These are phyloP conservation scores for Caradrina kadenii DNA, from an alignment of 2,888 invertebrate genomes.

Conservation along the genomic window DNA sequence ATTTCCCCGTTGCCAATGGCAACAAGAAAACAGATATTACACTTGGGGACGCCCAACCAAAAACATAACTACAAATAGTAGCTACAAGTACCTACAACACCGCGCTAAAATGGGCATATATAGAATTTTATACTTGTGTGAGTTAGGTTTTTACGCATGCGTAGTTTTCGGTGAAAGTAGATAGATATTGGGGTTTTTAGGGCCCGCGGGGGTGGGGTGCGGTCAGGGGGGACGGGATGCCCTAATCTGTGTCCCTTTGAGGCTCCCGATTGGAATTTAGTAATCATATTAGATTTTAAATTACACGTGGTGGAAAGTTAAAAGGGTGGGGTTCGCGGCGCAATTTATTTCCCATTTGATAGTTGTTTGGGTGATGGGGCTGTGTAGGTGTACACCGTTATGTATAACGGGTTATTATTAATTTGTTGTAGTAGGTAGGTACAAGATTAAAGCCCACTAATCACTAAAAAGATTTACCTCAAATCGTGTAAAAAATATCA, in stretches of 20 bases:
- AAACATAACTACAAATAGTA: constrained; percentile 71
- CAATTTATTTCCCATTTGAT: constrained; percentile 87
- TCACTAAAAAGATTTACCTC: too few relatives aligned
- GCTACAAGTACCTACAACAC: constrained; percentile 29
- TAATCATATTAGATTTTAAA: constrained; percentile 91
- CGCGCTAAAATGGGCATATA: constrained; percentile 82
- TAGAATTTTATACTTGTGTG: constrained; percentile 77
- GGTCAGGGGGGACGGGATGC: constrained; percentile 73
- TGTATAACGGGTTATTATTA: constrained; percentile 32
- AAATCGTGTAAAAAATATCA: too few relatives aligned
- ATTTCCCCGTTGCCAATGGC: constrained; percentile 84
- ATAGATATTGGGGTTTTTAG: constrained; percentile 89
- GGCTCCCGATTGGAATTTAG: constrained; percentile 89
- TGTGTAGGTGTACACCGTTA: constrained; percentile 23
- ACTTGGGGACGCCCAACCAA: constrained; percentile 76
- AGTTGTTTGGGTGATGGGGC: constrained; percentile 70
- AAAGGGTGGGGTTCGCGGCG: constrained; percentile 76
- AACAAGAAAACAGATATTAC: constrained; percentile 85
- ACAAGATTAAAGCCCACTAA: neutral
- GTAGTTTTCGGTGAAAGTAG: constrained; percentile 86
- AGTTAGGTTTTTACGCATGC: constrained; percentile 89
- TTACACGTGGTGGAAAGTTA: constrained; percentile 87
- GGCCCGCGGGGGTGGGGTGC: constrained; percentile 76
- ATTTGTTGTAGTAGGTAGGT: neutral
- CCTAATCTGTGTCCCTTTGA: constrained; percentile 90